Base-by-base conservation (phyloP, 1,140 invertebrate species). In the Zaprionus ornatus region DNA sequence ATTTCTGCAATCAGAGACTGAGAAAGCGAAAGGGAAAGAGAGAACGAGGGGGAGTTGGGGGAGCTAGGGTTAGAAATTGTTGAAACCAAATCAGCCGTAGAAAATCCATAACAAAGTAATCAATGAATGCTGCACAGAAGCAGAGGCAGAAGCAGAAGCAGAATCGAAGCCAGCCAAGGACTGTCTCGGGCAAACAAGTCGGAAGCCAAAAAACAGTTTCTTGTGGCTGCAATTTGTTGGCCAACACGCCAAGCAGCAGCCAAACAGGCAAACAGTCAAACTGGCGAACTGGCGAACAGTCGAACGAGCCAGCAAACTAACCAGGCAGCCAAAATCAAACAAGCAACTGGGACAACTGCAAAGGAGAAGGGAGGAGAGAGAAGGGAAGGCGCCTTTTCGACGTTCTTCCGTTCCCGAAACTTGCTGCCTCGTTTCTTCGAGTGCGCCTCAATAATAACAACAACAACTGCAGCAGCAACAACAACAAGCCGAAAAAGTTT, bases 31-130 rank as follows among this genome's bases (percentile, higher is more conserved):
- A 37, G 56, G 37, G n/a, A 60, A 5, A 32, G 40, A 54, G 27
- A 40, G 40, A 56, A 48, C 32, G 48, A 50, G 29, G 62, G 55
- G 48, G 61, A 42, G 45, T 1, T 10, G n/a, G n/a, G 2, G 2
- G 6, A n/a, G n/a, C 15, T 55, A 6, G 13, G 52, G 25, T 27
- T 27, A 56, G 56, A 54, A 77, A 67, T 77, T 72, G 74, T 73
- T 55, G 69, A 73, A 72, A 77, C 56, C 62, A 77, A 77, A 73
- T 77, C 74, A 77, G 69, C 57, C 69, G 69, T 40, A 73, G 63
- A 61, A 88, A 81, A 87, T 90, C 85, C 69, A 87, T 87, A 84
- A 82, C 82, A 86, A 87, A 84, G 84, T 88, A 87, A 87, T 87
- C 84, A 87, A 87, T 84, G 80, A 84, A 75, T 67, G 79, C 72